Conservation (phyloP, 2,888 invertebrate species). For the Tryphoninae sp. region DNA sequence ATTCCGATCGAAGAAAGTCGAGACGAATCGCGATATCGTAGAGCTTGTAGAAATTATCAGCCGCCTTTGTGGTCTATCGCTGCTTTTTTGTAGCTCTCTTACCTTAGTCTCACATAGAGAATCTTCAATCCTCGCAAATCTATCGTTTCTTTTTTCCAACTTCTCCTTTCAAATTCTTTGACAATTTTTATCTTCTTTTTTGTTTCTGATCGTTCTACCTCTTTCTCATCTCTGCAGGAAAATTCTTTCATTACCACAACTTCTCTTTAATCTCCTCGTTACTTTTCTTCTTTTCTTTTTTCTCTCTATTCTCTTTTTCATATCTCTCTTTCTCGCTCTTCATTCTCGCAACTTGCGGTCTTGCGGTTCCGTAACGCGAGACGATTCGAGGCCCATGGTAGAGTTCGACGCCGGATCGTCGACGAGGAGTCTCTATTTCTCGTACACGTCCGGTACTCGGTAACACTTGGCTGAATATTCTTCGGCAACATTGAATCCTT, state of each 20-base stretch:
- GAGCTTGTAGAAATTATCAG: not conserved
- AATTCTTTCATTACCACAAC: not conserved
- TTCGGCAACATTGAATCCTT: slow-evolving; percentile 35
- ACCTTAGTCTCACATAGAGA: not conserved
- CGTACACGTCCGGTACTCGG: slow-evolving; percentile 43
- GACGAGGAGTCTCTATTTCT: slow-evolving; percentile 18
- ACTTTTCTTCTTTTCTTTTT: not conserved
- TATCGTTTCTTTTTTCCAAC: not conserved
- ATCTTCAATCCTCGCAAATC: not conserved
- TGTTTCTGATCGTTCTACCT: slow-evolving; percentile 1
- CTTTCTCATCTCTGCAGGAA: not conserved
- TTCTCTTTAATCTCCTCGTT: not conserved
- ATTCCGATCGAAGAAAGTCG: slow-evolving; percentile 59
- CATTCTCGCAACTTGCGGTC: slow-evolving; percentile 46
- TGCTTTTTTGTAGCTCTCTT: not conserved
- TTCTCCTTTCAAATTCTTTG: slow-evolving; percentile 1
- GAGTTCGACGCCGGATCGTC: slow-evolving; percentile 13
- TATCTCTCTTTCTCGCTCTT: not conserved
- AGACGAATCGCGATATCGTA: slow-evolving; percentile 38
- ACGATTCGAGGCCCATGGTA: slow-evolving; percentile 33
- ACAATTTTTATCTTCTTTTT: not conserved
- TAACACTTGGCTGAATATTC: slow-evolving; percentile 54
- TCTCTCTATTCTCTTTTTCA: not conserved
- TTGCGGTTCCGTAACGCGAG: slow-evolving; percentile 56
- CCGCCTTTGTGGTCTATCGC: not conserved